Evolutionary conservation across 2,888 invertebrate genomes (phyloP).

Genomic region (Empis livida): DNA sequence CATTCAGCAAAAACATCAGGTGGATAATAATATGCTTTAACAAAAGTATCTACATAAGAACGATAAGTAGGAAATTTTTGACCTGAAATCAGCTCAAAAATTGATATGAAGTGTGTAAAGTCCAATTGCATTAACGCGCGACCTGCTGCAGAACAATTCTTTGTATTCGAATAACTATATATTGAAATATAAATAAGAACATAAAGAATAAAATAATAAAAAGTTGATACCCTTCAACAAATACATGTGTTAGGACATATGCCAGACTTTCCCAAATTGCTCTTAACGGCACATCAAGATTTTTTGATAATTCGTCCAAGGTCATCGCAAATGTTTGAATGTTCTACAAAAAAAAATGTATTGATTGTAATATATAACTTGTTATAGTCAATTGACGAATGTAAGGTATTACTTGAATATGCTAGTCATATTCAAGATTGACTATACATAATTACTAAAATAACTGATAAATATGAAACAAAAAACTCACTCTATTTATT

Average conservation of each 20-base stretch:
- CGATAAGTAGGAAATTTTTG: conserved; percentile 76
- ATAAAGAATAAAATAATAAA: neutral
- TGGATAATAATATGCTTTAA: conserved; percentile 92
- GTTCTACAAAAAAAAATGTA: conserved; percentile 23
- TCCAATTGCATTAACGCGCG: conserved; percentile 96
- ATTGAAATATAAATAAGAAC: conserved; percentile 16
- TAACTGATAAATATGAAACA: conserved; percentile 7
- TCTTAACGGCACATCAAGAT: conserved; percentile 56
- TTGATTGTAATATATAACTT: no score
- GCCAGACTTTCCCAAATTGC: conserved; percentile 81
- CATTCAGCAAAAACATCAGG: conserved; percentile 80
- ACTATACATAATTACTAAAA: no score
- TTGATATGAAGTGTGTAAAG: conserved; percentile 85
- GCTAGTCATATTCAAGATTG: no score
- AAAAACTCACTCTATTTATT: conserved; percentile 50
- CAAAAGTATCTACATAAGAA: conserved; percentile 85
- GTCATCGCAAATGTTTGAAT: conserved; percentile 63
- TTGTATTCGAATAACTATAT: conserved; percentile 67
- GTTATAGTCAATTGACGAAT: no score
- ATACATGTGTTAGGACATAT: conserved; percentile 68
- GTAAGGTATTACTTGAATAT: no score
- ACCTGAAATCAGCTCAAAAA: conserved; percentile 75
- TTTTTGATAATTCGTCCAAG: conserved; percentile 56
- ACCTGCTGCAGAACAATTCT: conserved; percentile 92
- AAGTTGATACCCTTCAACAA: conserved; percentile 71